phyloP scores from a whole-genome alignment of 2,797 vertebrate species.

The Anomalospiza imberbis region DNA sequence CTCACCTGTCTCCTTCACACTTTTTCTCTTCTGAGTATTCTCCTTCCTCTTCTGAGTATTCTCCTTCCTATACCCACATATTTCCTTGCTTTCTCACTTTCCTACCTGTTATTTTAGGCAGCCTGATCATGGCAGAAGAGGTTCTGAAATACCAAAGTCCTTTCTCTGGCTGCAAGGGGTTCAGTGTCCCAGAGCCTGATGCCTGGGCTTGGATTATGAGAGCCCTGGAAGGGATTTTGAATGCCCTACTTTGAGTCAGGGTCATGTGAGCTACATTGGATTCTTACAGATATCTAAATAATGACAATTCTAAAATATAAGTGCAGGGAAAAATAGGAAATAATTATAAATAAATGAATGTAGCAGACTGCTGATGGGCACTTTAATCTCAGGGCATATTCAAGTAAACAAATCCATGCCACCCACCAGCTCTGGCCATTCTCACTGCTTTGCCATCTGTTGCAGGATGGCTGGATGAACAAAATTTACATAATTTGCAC shows the following conservation, averaged over 20 bases:
- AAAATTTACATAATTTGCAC: conserved; percentile 17
- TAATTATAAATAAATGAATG: not conserved
- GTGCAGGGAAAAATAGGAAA: not conserved
- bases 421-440: conserved; percentile 33
- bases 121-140: not conserved
- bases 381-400: conserved; percentile 20
- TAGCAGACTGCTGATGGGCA: conserved; percentile 32
- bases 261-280: not conserved
- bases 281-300: not conserved
- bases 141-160: not conserved
- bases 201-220: not conserved
- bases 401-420: not conserved
- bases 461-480: conserved; percentile 15
- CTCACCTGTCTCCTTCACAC: not conserved
- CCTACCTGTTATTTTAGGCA: not conserved
- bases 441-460: conserved; percentile 55
- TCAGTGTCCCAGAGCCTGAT: not conserved
- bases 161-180: not conserved
- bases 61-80: not conserved
- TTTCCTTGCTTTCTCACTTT: not conserved
- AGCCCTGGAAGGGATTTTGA: not conserved
- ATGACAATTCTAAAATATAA: not conserved
- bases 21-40: not conserved
- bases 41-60: not conserved
- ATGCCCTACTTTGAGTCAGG: not conserved